These are phyloP conservation scores for Lichenostomus cassidix DNA, from an alignment of 2,113 vertebrate genomes.

Conservation along the genomic window DNA sequence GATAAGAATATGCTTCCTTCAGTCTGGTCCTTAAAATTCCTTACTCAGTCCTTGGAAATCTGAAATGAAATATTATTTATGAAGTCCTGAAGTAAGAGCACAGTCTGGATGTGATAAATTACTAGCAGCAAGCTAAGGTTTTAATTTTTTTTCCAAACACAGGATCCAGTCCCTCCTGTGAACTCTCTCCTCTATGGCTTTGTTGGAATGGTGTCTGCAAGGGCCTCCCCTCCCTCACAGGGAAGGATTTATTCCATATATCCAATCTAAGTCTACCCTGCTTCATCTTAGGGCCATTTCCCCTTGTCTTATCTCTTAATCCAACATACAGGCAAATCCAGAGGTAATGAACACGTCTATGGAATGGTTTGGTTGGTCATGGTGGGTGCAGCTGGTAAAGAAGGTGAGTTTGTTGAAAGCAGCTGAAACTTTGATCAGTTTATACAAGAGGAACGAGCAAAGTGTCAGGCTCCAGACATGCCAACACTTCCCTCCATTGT, in stretches of 20 bases:
- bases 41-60: slow-evolving; percentile 48
- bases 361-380: background rate
- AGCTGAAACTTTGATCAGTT: background rate
- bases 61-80: slow-evolving; percentile 60
- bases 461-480: background rate
- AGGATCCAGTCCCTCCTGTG: background rate
- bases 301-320: background rate
- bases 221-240: background rate
- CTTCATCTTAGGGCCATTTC: background rate
- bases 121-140: slow-evolving; percentile 7
- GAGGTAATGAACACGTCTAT: background rate
- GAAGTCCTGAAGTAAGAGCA: slow-evolving; percentile 32
- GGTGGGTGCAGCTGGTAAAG: background rate
- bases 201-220: background rate
- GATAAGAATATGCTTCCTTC: slow-evolving; percentile 50
- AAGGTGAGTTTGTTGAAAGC: background rate
- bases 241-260: background rate
- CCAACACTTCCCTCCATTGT: background rate
- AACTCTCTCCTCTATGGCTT: background rate
- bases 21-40: slow-evolving; percentile 47
- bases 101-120: slow-evolving; percentile 24
- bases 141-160: background rate
- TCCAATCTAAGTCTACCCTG: background rate
- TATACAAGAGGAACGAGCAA: background rate
- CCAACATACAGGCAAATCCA: background rate